phyloP scores from a whole-genome alignment of 2,888 invertebrate species.

The Patella depressa region DNA sequence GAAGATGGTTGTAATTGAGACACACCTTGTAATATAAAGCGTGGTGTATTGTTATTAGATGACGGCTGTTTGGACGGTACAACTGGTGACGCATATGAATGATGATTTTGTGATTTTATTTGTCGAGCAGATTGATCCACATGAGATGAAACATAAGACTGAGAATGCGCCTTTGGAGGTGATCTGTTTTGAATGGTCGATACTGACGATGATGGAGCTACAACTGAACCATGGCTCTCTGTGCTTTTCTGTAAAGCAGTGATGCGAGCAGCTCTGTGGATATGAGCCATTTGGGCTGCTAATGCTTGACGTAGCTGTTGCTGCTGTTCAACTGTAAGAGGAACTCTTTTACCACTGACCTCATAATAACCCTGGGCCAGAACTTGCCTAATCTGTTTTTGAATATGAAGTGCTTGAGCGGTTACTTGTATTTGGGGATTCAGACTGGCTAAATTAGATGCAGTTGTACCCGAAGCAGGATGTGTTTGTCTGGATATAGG shows the following conservation, averaged over 20 bases:
- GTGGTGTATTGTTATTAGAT: conserved; percentile 23
- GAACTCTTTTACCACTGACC: not conserved
- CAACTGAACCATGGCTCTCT: not conserved
- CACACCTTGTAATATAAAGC: conserved; percentile 39
- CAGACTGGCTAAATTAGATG: not conserved
- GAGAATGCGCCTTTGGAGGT: not conserved
- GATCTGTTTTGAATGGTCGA: not conserved
- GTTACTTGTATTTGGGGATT: not conserved
- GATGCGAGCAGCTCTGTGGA: not conserved
- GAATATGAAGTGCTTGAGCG: conserved; percentile 6
- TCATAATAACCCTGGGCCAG: not conserved
- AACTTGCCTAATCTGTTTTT: conserved; percentile 5
- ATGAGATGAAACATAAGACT: not conserved
- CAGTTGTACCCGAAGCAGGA: not conserved
- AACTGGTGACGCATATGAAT: not conserved
- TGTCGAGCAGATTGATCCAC: not conserved
- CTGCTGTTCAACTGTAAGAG: not conserved
- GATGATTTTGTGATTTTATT: not conserved
- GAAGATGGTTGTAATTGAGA: conserved; percentile 37
- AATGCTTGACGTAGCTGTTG: not conserved
- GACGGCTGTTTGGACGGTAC: conserved; percentile 7
- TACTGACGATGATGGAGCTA: not conserved
- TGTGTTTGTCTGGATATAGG: too few species aligned
- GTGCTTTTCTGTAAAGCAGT: not conserved
- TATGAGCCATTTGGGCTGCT: not conserved